These are phyloP conservation scores for Drosophila tropicalis DNA, from an alignment of 1,140 invertebrate genomes.

Conservation along the genomic window DNA sequence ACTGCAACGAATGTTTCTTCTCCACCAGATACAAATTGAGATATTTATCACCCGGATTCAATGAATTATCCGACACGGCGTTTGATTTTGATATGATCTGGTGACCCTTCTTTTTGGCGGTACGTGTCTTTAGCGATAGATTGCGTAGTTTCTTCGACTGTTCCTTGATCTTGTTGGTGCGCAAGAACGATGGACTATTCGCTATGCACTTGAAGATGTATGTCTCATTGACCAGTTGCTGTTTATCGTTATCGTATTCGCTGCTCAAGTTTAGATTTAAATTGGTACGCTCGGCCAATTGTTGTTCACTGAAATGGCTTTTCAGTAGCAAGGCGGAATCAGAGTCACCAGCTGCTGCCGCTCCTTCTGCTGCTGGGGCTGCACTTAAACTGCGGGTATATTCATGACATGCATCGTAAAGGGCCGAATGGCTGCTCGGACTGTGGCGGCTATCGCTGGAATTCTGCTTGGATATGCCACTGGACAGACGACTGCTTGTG, in stretches of 20 bases:
- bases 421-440: constrained; percentile 71
- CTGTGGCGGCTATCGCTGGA: constrained; percentile 73
- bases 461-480: constrained; percentile 75
- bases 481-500: constrained; percentile 68
- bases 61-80: constrained; percentile 80
- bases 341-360: constrained; percentile 30
- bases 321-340: constrained; percentile 34
- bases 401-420: constrained; percentile 75
- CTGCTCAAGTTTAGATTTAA: constrained; percentile 71
- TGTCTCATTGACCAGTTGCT: constrained; percentile 79
- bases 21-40: constrained; percentile 80
- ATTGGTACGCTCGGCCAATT: constrained; percentile 64
- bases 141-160: constrained; percentile 81
- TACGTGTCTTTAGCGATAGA: constrained; percentile 76
- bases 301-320: constrained; percentile 57
- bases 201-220: constrained; percentile 83
- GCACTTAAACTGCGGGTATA: constrained; percentile 74
- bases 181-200: constrained; percentile 81
- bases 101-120: constrained; percentile 72
- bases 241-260: constrained; percentile 78
- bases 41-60: constrained; percentile 82
- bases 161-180: constrained; percentile 82
- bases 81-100: constrained; percentile 80
- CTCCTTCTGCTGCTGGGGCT: constrained; percentile 46
- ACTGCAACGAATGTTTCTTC: constrained; percentile 77